Conservation (phyloP, 2,888 invertebrate species). For the Anorthoa munda region DNA sequence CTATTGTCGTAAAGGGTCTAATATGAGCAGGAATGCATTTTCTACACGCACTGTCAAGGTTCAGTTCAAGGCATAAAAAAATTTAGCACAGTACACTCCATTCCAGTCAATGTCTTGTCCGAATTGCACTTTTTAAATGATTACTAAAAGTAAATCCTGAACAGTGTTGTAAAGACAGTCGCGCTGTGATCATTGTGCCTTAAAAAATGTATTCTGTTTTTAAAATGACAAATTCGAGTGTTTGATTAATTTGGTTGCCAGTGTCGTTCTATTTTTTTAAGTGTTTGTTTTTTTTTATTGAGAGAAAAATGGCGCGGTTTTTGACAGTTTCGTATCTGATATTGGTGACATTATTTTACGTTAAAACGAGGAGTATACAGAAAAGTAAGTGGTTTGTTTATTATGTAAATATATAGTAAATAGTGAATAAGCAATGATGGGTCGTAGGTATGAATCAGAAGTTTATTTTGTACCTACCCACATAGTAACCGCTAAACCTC, state of each 20-base stretch:
- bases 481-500: conserved; percentile 8
- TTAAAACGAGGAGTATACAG: conserved; percentile 58
- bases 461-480: conserved; percentile 12
- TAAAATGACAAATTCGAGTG: conserved; percentile 52
- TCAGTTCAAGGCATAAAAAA: conserved; percentile 72
- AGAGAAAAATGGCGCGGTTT: conserved; percentile 56
- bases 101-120: conserved; percentile 72
- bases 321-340: conserved; percentile 50
- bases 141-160: conserved; percentile 75
- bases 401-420: conserved; percentile 21
- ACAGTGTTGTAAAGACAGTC: conserved; percentile 75
- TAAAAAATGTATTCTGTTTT: conserved; percentile 41
- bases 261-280: conserved; percentile 39
- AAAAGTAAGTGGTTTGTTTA: conserved; percentile 53
- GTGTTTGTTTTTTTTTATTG: conserved; percentile 26
- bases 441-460: conserved; percentile 12
- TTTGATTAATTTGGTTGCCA: conserved; percentile 25
- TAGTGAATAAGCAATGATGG: conserved; percentile 6
- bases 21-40: conserved; percentile 64
- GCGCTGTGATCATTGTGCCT: conserved; percentile 59
- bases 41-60: conserved; percentile 70
- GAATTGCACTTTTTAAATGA: conserved; percentile 84
- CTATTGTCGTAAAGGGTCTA: conserved; percentile 62
- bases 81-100: conserved; percentile 75
- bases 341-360: conserved; percentile 58